Percentiles rank a stretch among this genome's conserved stretches.
Conservation (phyloP, 2,797 vertebrate genomes). For the Tauraco hartlaubi region DNA sequence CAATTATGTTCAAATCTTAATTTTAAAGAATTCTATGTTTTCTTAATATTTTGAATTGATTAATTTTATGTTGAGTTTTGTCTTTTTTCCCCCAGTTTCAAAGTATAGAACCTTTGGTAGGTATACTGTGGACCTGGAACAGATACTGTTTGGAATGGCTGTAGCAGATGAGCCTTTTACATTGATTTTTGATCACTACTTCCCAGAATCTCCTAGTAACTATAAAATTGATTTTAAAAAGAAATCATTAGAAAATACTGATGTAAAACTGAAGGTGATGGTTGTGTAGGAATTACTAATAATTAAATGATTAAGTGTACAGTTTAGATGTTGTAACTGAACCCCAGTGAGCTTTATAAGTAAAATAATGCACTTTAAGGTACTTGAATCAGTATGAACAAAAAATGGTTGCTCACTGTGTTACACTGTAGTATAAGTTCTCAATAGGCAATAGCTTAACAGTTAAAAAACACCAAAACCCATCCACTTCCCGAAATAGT, state of each 20-base stretch:
- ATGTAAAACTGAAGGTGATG: background rate
- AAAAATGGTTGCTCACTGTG: background rate
- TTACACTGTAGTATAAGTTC: background rate
- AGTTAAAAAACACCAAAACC: background rate
- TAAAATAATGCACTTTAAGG: background rate
- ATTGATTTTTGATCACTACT: background rate
- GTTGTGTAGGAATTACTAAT: background rate
- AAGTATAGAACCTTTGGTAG: background rate
- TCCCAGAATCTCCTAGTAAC: background rate
- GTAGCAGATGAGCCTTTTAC: background rate
- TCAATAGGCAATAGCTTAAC: background rate
- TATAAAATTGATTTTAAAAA: background rate
- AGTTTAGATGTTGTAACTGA: background rate
- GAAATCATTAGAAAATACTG: background rate
- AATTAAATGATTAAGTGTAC: background rate
- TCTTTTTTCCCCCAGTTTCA: background rate
- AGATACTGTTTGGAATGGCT: background rate
- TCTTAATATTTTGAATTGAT: background rate
- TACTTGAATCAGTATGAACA: background rate
- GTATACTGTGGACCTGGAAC: background rate
- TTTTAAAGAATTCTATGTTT: background rate
- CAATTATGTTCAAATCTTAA: background rate
- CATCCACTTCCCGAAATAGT: background rate
- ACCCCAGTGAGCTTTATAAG: background rate
- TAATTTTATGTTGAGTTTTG: background rate